Conservation (phyloP, 1,140 invertebrate species). For the Dendrolimus punctatus region DNA sequence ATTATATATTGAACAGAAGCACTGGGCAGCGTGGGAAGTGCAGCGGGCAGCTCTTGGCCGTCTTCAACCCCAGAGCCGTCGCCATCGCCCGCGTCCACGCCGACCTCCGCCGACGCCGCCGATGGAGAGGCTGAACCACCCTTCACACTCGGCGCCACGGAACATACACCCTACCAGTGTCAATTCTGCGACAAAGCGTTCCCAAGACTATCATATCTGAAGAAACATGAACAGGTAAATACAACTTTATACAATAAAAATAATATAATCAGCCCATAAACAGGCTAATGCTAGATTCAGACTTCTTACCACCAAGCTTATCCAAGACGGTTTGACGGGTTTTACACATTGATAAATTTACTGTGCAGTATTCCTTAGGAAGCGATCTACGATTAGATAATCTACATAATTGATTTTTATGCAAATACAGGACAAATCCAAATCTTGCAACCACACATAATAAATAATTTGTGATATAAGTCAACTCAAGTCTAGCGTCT, state of each 20-base stretch:
- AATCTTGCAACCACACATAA: no score
- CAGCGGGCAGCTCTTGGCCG: constrained; percentile 77
- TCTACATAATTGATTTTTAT: no score
- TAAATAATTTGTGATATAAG: no score
- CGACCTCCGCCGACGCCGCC: constrained; percentile 75
- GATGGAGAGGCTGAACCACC: constrained; percentile 74
- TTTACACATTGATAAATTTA: no score
- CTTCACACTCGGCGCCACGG: constrained; percentile 79
- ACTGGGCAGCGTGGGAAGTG: constrained; percentile 77
- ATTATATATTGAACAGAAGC: constrained; percentile 66
- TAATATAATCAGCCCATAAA: no score
- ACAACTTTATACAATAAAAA: background rate
- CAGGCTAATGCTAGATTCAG: no score
- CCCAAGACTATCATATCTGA: constrained; percentile 87
- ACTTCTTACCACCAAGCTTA: no score
- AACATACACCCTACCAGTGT: constrained; percentile 88
- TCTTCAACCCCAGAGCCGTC: constrained; percentile 73
- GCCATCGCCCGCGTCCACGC: constrained; percentile 74
- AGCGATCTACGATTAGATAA: no score
- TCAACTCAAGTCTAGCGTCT: no score
- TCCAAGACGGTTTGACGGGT: no score
- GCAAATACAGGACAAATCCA: no score
- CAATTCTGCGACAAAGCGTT: constrained; percentile 94
- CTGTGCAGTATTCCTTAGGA: no score
- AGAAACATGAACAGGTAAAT: constrained; percentile 92